Evolutionary conservation across 2,888 invertebrate species (phyloP).

Genomic region (Eucera pruinosa): DNA sequence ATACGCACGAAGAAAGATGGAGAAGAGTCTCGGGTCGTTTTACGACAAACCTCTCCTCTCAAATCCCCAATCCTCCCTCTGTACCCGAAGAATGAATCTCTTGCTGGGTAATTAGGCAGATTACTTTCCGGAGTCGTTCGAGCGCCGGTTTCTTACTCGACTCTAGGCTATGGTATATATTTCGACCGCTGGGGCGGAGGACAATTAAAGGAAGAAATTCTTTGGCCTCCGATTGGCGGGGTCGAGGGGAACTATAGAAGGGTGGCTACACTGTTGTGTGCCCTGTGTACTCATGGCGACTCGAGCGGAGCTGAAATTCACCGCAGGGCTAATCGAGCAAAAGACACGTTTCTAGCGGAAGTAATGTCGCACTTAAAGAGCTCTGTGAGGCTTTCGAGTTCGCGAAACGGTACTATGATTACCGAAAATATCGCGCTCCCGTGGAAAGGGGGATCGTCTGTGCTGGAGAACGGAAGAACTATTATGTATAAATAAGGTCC

Average conservation of each 20-base stretch:
- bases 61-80: constrained; percentile 12
- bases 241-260: background rate
- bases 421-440: constrained; percentile 67
- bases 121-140: constrained; percentile 83
- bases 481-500: no score
- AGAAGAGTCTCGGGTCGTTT: constrained; percentile 59
- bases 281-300: constrained; percentile 58
- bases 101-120: constrained; percentile 84
- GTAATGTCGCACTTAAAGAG: constrained; percentile 75
- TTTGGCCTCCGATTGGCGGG: constrained; percentile 63
- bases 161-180: constrained; percentile 62
- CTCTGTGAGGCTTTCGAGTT: constrained; percentile 21
- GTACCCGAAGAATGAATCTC: constrained; percentile 80
- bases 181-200: constrained; percentile 63
- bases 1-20: constrained; percentile 1
- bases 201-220: constrained; percentile 82
- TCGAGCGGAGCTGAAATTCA: constrained; percentile 77
- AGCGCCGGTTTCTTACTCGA: constrained; percentile 77
- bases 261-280: constrained; percentile 21
- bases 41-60: constrained; percentile 54
- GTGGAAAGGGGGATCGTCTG: background rate
- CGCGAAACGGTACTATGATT: constrained; percentile 62
- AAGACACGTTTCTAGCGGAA: constrained; percentile 79
- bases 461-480: constrained; percentile 7
- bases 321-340: constrained; percentile 81